These are phyloP conservation scores for Pseudomugil gertrudae DNA, from an alignment of 2,797 vertebrate species.

Conservation along the genomic window DNA sequence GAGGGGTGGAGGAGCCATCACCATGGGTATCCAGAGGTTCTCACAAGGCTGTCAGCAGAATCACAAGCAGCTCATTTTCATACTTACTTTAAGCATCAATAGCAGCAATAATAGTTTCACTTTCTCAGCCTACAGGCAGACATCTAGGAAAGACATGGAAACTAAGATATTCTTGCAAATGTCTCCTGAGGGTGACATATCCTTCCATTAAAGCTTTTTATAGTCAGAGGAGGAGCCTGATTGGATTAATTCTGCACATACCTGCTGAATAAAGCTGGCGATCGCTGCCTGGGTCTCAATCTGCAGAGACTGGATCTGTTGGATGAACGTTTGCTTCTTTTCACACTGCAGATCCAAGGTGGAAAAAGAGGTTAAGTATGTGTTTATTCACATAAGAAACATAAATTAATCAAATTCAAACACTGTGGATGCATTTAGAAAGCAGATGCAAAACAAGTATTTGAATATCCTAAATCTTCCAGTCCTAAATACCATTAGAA, in stretches of 20 bases:
- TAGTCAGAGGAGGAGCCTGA: slow-evolving; percentile 5
- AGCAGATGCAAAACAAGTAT: no score
- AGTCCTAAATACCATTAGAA: no score
- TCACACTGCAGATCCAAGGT: slow-evolving; percentile 83
- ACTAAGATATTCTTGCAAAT: slow-evolving; percentile 35
- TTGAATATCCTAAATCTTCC: neutral
- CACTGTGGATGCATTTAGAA: no score
- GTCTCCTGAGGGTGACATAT: slow-evolving; percentile 31
- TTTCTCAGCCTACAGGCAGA: slow-evolving; percentile 42
- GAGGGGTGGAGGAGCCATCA: slow-evolving; percentile 59
- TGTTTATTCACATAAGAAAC: neutral
- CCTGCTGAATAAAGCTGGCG: slow-evolving; percentile 89
- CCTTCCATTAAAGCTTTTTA: slow-evolving; percentile 18
- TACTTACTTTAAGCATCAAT: slow-evolving; percentile 48
- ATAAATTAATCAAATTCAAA: neutral
- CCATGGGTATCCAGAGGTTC: slow-evolving; percentile 62
- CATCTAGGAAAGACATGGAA: slow-evolving; percentile 28
- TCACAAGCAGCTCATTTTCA: slow-evolving; percentile 70
- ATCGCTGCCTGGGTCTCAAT: slow-evolving; percentile 86
- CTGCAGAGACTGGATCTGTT: slow-evolving; percentile 88
- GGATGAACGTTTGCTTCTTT: slow-evolving; percentile 88
- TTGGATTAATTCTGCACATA: slow-evolving; percentile 57
- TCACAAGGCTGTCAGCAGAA: slow-evolving; percentile 54
- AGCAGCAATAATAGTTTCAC: slow-evolving; percentile 45
- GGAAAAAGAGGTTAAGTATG: neutral